These are phyloP conservation scores for Bettongia penicillata DNA, from an alignment of 2,113 vertebrate genomes.

Conservation along the genomic window DNA sequence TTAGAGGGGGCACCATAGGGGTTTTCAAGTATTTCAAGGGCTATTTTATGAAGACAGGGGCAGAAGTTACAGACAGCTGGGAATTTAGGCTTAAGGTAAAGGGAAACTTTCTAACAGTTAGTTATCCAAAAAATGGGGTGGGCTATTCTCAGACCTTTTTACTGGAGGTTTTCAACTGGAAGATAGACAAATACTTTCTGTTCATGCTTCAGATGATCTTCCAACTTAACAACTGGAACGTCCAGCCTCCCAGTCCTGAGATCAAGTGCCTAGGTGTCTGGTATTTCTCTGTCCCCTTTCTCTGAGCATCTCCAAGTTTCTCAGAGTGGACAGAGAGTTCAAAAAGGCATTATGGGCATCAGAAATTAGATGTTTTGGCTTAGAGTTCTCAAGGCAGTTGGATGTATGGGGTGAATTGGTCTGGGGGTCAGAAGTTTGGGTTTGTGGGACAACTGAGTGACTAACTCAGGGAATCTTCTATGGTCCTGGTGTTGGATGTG, in stretches of 20 bases:
- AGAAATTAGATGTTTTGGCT: not conserved
- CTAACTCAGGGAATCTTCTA: not conserved
- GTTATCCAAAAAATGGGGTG: not conserved
- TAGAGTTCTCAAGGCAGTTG: not conserved
- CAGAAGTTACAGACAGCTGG: not conserved
- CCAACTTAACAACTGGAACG: too few relatives aligned
- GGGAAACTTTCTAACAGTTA: not conserved
- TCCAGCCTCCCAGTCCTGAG: not conserved
- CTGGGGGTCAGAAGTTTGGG: not conserved
- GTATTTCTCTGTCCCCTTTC: not conserved
- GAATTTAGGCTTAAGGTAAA: not conserved
- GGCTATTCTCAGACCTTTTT: not conserved
- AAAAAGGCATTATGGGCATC: not conserved
- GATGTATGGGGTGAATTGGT: not conserved
- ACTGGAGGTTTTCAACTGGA: not conserved
- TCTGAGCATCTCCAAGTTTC: not conserved
- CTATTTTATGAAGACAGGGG: not conserved
- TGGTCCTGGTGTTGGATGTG: not conserved
- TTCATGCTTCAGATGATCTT: not conserved
- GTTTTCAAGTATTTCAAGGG: not conserved
- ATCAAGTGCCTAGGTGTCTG: not conserved
- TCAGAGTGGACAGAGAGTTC: not conserved
- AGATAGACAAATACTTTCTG: not conserved
- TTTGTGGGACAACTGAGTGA: not conserved
- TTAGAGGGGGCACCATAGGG: not conserved